These are phyloP conservation scores for Corythaeola cristata DNA, from an alignment of 2,113 vertebrate genomes.

Conservation along the genomic window DNA sequence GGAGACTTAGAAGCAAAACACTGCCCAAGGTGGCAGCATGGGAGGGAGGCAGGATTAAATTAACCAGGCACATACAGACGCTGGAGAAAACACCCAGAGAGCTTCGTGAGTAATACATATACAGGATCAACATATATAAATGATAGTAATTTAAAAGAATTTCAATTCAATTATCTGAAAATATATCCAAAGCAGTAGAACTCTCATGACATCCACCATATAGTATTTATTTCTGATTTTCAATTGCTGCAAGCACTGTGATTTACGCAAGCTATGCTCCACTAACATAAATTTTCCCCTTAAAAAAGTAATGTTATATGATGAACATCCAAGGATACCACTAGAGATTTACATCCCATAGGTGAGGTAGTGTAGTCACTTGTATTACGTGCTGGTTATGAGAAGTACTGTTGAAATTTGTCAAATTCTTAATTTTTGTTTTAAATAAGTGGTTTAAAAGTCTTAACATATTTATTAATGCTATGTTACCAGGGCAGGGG, in stretches of 20 bases:
- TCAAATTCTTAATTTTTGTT: not conserved
- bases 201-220: not conserved
- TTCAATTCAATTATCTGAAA: slow-evolving; percentile 8
- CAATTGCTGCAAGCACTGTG: slow-evolving; percentile 35
- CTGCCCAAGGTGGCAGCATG: not conserved
- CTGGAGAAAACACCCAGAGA: not conserved
- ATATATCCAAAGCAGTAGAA: not conserved
- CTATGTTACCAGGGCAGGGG: slow-evolving; percentile 14
- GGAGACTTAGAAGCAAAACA: not conserved
- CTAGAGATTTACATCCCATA: slow-evolving; percentile 60
- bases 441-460: slow-evolving; percentile 62
- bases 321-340: slow-evolving; percentile 49
- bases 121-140: not conserved
- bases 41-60: not conserved
- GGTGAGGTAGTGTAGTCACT: slow-evolving; percentile 81
- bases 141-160: not conserved
- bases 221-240: slow-evolving; percentile 38
- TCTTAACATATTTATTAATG: slow-evolving; percentile 64
- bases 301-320: slow-evolving; percentile 16
- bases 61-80: not conserved
- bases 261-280: slow-evolving; percentile 64
- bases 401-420: slow-evolving; percentile 60
- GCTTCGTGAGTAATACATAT: not conserved
- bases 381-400: slow-evolving; percentile 70
- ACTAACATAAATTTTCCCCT: slow-evolving; percentile 20